Evolutionary conservation across 1,140 invertebrate genomes (phyloP), one percentile per base, ranked within the genome.

Genomic region (Wiebesia pumilae): DNA sequence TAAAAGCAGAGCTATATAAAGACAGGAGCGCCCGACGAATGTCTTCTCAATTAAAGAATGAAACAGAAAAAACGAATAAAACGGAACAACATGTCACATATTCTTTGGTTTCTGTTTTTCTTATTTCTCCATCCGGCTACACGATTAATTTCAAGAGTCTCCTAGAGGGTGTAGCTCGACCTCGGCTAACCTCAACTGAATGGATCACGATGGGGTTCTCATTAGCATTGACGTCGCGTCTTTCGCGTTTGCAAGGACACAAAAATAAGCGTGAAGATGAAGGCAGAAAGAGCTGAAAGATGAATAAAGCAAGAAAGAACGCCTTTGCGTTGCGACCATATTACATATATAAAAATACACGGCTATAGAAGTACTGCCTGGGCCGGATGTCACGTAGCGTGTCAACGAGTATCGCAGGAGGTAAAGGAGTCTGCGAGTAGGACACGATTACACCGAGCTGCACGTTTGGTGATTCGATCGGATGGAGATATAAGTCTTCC

Each of bases 361-460:
- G 65, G 1, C 6, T 69, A 69, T 65, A n/a, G n/a, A 33, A 54
- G 51, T 54, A 54, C 19, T 54, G 51, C 9, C 19, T 10, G 65
- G 51, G 38, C 80, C 84, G 84, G 84, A 86, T 86, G 84, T 86
- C 84, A 86, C 84, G 84, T 86, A 58, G 83, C 58, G 75, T 80
- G 77, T 85, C 67, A 67, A 43, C 14, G 51, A 30, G 35, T 35
- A 71, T 77, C 40, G 16, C 10, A 19, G 30, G 62, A 43, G 62
- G 43, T 54, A 54, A 62, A 62, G 54, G n/a, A 62, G n/a, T 30
- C n/a, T 80, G 30, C 24, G 54, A 62, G 47, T 58, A 27, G 77
- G 33, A 79, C 77, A 58, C 35, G 79, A 80, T 21, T 6, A 30
- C 54, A 35, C 47, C 78, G 30, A 54, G 51, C 14, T 65, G 79